phyloP scores from a whole-genome alignment of 2,797 vertebrate genomes.

The Galaxias olidus region DNA sequence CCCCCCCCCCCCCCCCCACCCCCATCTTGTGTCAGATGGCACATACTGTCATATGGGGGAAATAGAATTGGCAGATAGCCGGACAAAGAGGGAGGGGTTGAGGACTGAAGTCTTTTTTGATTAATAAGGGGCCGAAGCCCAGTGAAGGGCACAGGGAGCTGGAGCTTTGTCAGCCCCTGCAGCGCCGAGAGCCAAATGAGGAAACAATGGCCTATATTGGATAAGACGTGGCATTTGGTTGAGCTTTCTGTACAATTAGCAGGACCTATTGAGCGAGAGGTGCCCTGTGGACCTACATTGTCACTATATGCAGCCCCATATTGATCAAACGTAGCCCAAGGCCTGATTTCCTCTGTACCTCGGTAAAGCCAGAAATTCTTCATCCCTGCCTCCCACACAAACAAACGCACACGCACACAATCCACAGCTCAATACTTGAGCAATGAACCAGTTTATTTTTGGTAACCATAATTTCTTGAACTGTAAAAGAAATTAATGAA shows the following conservation, averaged over 20 bases:
- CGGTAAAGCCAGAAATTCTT: too few relatives aligned
- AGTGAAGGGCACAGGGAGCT: background rate
- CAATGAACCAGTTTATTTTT: too few relatives aligned
- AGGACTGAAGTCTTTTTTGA: background rate
- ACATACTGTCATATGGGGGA: too few relatives aligned
- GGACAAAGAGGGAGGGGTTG: background rate
- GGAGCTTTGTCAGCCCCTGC: background rate
- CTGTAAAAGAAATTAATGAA: too few relatives aligned
- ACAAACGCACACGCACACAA: too few relatives aligned
- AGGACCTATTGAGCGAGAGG: background rate
- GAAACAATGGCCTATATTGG: background rate
- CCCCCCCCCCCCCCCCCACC: too few relatives aligned
- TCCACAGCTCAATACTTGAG: too few relatives aligned
- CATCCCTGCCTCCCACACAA: too few relatives aligned
- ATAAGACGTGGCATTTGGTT: conserved; percentile 4
- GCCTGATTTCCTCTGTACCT: background rate
- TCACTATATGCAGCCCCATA: background rate
- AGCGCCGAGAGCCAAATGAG: background rate
- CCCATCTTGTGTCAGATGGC: too few relatives aligned
- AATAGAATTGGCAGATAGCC: background rate
- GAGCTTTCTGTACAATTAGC: background rate
- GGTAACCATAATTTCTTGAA: too few relatives aligned
- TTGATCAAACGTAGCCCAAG: background rate
- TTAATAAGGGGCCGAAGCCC: background rate
- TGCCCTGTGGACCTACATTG: background rate